These are phyloP conservation scores for Pan troglodytes DNA, from an alignment of 2,113 vertebrate species.

Conservation along the genomic window NHGRI_mPanTro3-v2.1_pri NC_072413.2:14582501-14583000, in stretches of 20 bases:
- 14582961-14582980: background rate
- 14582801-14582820: background rate
- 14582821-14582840: background rate
- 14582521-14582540: background rate
- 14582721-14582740: background rate
- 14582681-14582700: background rate
- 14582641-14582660: background rate
- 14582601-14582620: background rate
- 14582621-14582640: background rate
- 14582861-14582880: background rate
- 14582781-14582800: background rate
- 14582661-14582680: background rate
- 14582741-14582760: rapidly evolving
- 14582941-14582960: background rate
- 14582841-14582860: background rate
- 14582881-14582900: background rate
- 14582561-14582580: background rate
- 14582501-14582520: background rate
- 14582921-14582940: background rate
- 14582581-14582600: background rate
- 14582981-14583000: background rate
- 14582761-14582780: background rate
- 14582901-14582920: background rate
- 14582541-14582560: no score
- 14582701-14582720: background rate